Evolutionary conservation across 2,888 invertebrate species (phyloP).

Genomic region (Andrena trimmerana): DNA sequence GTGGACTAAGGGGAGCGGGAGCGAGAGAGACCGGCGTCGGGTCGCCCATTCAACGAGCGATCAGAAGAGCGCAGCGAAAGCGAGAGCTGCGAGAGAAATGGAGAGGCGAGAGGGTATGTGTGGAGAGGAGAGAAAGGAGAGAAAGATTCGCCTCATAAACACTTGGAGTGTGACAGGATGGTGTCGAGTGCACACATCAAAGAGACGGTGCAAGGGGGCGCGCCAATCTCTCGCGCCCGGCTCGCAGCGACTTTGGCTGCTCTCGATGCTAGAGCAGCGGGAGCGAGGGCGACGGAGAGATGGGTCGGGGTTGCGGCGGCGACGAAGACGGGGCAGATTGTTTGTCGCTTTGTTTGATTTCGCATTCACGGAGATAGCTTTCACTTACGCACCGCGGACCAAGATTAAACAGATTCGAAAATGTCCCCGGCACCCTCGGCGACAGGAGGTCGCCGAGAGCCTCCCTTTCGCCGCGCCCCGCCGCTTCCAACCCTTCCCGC

Average conservation of each 20-base stretch:
- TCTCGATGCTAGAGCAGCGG: constrained; percentile 44
- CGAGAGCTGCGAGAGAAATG: constrained; percentile 44
- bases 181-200: constrained; percentile 82
- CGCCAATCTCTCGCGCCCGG: constrained; percentile 55
- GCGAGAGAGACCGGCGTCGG: constrained; percentile 62
- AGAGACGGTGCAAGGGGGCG: constrained; percentile 68
- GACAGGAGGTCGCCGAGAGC: constrained; percentile 29
- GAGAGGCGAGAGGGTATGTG: constrained; percentile 7
- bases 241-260: constrained; percentile 77
- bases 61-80: constrained; percentile 72
- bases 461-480: constrained; percentile 17
- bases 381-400: constrained; percentile 83
- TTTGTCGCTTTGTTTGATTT: constrained; percentile 85
- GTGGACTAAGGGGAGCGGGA: constrained; percentile 73
- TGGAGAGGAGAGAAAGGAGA: constrained; percentile 26
- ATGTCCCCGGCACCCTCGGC: constrained; percentile 75
- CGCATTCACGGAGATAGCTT: constrained; percentile 84
- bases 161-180: constrained; percentile 80
- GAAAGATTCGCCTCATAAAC: constrained; percentile 79
- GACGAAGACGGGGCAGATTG: constrained; percentile 72
- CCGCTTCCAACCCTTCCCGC: constrained; percentile 29
- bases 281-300: constrained; percentile 21
- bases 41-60: constrained; percentile 73
- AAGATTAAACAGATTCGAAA: constrained; percentile 85
- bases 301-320: not conserved